Conservation (phyloP, 2,797 vertebrate species). For the Hafferia zeledoni region DNA sequence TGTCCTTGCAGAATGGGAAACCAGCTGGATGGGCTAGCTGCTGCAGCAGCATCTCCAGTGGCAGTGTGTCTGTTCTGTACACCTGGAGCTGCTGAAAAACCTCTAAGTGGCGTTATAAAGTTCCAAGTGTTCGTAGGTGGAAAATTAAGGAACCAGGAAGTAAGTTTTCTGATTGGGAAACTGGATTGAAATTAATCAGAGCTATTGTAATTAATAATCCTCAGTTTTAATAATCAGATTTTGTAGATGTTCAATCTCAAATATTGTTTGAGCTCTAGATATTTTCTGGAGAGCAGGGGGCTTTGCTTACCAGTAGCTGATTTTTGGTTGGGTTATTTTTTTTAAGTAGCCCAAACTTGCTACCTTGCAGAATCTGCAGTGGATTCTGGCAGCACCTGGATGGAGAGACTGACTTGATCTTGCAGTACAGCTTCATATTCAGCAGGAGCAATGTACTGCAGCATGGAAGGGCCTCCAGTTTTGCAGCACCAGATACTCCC, state of each 20-base stretch:
- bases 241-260: neutral
- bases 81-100: neutral
- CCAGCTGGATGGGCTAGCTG: neutral
- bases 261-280: neutral
- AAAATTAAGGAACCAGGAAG: neutral
- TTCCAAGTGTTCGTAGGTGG: neutral
- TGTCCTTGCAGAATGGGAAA: neutral
- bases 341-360: neutral
- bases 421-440: neutral
- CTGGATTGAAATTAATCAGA: neutral
- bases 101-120: neutral
- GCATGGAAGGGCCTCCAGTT: neutral
- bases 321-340: neutral
- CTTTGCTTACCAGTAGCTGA: neutral
- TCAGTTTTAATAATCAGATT: neutral
- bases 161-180: neutral
- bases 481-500: neutral
- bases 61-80: neutral
- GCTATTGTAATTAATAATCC: neutral
- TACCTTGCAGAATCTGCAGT: neutral
- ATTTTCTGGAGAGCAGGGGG: neutral
- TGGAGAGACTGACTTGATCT: neutral
- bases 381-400: neutral
- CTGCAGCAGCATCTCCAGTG: neutral
- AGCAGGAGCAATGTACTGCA: neutral